phyloP scores from a whole-genome alignment of 2,797 vertebrate species.

The Cyclopterus lumpus region DNA sequence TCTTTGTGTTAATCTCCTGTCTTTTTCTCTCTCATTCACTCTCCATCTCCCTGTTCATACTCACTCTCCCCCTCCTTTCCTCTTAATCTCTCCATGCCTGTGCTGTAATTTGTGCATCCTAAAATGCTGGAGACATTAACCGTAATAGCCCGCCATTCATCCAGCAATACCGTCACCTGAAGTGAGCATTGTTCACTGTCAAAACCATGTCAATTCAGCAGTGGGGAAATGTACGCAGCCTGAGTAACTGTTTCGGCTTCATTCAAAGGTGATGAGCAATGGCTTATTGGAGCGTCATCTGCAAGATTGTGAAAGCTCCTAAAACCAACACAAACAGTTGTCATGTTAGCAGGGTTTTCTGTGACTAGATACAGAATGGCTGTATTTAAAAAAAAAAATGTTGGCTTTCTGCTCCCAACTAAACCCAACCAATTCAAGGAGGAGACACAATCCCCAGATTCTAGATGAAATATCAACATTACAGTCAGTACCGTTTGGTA shows the following conservation, averaged over 20 bases:
- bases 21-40: conserved; percentile 15
- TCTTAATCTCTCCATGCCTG: conserved; percentile 5
- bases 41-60: conserved; percentile 23
- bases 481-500: background rate
- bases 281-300: conserved; percentile 33
- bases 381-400: too few species aligned
- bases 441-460: background rate
- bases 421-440: background rate
- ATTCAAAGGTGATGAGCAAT: conserved; percentile 61
- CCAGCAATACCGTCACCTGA: conserved; percentile 31
- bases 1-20: conserved; percentile 29
- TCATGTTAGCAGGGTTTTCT: conserved; percentile 23
- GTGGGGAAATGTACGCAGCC: conserved; percentile 20
- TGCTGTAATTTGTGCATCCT: conserved; percentile 32
- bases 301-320: conserved; percentile 31
- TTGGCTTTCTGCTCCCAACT: background rate
- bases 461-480: background rate
- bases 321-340: conserved; percentile 39
- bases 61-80: background rate
- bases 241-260: conserved; percentile 44
- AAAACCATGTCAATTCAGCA: conserved; percentile 62
- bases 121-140: conserved; percentile 40
- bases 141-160: conserved; percentile 34
- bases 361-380: background rate
- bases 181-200: conserved; percentile 57